These are phyloP conservation scores for Cantharis lateralis DNA, from an alignment of 2,888 invertebrate species.

Conservation along the genomic window DNA sequence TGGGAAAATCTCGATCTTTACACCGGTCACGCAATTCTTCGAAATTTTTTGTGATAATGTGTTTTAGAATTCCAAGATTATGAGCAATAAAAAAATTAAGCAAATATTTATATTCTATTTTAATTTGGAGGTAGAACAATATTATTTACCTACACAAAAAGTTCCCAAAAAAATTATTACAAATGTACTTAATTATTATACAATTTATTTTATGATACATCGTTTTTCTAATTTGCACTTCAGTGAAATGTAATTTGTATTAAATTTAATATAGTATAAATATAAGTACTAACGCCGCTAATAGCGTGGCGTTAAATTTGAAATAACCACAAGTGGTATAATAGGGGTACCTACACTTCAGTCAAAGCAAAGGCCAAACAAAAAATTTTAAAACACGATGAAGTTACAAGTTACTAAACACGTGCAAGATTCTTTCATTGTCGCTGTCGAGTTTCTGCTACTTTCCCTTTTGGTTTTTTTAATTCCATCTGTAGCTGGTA, in stretches of 20 bases:
- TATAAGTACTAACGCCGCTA: background rate
- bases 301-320: background rate
- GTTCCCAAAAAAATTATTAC: background rate
- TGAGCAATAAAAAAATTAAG: slow-evolving; percentile 1
- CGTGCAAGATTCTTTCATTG: slow-evolving; percentile 14
- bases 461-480: slow-evolving; percentile 39
- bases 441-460: slow-evolving; percentile 27
- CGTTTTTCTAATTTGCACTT: background rate
- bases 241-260: background rate
- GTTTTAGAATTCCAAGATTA: background rate
- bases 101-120: background rate
- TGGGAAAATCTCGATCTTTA: slow-evolving; percentile 47
- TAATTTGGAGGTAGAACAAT: background rate
- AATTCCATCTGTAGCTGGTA: slow-evolving; percentile 36
- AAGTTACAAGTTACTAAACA: slow-evolving; percentile 14
- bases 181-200: background rate
- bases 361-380: background rate
- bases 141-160: background rate
- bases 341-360: background rate
- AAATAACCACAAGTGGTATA: background rate
- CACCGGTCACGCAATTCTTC: slow-evolving; percentile 35
- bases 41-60: background rate
- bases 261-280: background rate
- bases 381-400: background rate
- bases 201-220: background rate